Evolutionary conservation across 2,888 invertebrate genomes (phyloP).

Genomic region (Plagodis pulveraria): DNA sequence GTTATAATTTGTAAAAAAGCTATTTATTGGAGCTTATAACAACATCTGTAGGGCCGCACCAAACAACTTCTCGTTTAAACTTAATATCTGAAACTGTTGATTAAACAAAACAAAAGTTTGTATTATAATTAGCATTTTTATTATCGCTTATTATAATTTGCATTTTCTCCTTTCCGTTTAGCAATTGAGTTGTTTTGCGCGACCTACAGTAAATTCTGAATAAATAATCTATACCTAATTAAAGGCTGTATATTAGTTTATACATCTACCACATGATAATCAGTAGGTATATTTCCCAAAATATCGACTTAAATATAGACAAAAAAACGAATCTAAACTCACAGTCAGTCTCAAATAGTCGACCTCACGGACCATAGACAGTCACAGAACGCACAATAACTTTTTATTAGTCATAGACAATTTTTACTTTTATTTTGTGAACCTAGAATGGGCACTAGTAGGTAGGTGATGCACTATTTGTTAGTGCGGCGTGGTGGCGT

Average conservation of each 20-base stretch:
- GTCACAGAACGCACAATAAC: slow-evolving; percentile 39
- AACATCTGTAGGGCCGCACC: too few species aligned
- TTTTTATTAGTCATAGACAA: slow-evolving; percentile 36
- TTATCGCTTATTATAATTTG: too few species aligned
- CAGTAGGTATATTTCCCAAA: slow-evolving; percentile 26
- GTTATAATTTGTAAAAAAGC: too few species aligned
- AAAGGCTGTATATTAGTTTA: background rate
- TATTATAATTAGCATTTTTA: too few species aligned
- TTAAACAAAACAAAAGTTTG: too few species aligned
- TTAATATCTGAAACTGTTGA: too few species aligned
- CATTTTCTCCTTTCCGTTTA: too few species aligned
- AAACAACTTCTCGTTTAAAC: too few species aligned
- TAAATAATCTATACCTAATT: background rate
- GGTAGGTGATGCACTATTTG: slow-evolving; percentile 12
- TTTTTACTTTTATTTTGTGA: slow-evolving; percentile 32
- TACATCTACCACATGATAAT: background rate
- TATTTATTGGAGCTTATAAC: too few species aligned
- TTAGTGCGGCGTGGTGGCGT: slow-evolving; percentile 54
- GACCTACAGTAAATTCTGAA: background rate
- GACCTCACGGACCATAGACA: slow-evolving; percentile 47
- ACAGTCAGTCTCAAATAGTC: slow-evolving; percentile 74
- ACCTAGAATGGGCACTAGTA: slow-evolving; percentile 40
- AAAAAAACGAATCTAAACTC: slow-evolving; percentile 58
- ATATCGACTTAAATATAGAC: slow-evolving; percentile 52
- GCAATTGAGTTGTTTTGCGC: too few species aligned